These are phyloP conservation scores for Thripadectes ignobilis DNA, from an alignment of 2,797 vertebrate genomes.

Conservation along the genomic window DNA sequence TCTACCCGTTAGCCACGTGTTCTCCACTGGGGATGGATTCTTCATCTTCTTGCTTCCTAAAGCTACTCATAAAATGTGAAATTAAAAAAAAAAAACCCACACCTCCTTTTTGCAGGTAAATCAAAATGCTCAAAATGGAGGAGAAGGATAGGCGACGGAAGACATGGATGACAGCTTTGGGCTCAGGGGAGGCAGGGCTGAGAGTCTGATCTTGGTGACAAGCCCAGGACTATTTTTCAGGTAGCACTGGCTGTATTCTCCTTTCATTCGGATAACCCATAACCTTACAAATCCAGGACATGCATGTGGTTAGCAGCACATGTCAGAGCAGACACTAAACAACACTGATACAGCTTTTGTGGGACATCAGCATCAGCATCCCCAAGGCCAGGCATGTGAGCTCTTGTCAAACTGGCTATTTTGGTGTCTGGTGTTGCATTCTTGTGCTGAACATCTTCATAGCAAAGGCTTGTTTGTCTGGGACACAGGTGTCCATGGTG, in stretches of 20 bases:
- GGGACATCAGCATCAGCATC: neutral
- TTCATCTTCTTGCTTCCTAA: conserved; percentile 7
- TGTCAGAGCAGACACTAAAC: neutral
- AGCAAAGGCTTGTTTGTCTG: neutral
- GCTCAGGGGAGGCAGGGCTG: neutral
- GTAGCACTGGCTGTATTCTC: neutral
- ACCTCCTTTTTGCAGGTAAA: neutral
- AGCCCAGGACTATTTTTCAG: neutral
- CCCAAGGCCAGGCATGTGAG: neutral
- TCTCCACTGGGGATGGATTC: conserved; percentile 36
- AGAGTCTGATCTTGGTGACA: neutral
- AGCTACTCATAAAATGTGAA: neutral
- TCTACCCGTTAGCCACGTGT: conserved; percentile 47
- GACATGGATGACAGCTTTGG: neutral
- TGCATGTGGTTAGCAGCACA: neutral
- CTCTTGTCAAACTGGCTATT: neutral
- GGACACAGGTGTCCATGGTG: neutral
- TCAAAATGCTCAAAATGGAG: neutral
- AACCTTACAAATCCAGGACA: neutral
- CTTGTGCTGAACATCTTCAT: neutral
- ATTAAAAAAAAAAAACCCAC: neutral
- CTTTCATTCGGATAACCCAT: neutral
- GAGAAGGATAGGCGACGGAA: neutral
- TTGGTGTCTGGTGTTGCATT: neutral
- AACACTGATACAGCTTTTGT: neutral